Evolutionary conservation across 2,113 vertebrate species (phyloP).

Genomic region (Mobula birostris): DNA sequence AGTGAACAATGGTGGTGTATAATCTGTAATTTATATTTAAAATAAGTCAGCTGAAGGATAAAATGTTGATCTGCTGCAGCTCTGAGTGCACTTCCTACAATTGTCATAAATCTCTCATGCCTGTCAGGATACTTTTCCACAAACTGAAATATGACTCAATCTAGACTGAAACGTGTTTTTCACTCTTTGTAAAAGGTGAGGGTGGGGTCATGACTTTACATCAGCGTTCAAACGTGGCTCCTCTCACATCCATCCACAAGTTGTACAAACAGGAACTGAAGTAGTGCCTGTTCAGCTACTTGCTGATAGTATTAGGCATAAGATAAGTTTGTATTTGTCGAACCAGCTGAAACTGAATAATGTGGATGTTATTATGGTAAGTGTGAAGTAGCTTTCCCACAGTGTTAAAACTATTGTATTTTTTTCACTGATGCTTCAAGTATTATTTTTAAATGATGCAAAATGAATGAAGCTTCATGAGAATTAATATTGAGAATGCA

Average conservation of each 20-base stretch:
- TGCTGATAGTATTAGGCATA: not conserved
- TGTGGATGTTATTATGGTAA: not conserved
- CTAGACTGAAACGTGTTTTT: not conserved
- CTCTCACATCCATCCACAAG: not conserved
- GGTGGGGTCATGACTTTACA: not conserved
- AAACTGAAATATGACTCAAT: not conserved
- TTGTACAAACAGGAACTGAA: not conserved
- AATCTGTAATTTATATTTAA: constrained; percentile 43
- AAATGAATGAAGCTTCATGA: not conserved
- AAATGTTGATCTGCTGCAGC: constrained; percentile 29
- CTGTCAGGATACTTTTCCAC: not conserved
- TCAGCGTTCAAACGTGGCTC: not conserved
- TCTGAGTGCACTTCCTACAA: constrained; percentile 52
- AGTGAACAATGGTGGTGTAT: constrained; percentile 41
- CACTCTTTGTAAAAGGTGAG: not conserved
- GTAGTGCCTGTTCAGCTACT: not conserved
- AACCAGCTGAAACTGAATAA: not conserved
- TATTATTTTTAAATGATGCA: not conserved
- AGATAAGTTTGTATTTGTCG: not conserved
- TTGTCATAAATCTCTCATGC: constrained; percentile 49
- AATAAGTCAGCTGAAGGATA: constrained; percentile 39
- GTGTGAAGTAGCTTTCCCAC: not conserved
- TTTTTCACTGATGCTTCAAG: not conserved
- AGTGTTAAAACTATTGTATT: not conserved
- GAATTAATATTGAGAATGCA: not conserved